Conservation (phyloP, 1,140 invertebrate genomes). For the Pollicipes pollicipes region DNA sequence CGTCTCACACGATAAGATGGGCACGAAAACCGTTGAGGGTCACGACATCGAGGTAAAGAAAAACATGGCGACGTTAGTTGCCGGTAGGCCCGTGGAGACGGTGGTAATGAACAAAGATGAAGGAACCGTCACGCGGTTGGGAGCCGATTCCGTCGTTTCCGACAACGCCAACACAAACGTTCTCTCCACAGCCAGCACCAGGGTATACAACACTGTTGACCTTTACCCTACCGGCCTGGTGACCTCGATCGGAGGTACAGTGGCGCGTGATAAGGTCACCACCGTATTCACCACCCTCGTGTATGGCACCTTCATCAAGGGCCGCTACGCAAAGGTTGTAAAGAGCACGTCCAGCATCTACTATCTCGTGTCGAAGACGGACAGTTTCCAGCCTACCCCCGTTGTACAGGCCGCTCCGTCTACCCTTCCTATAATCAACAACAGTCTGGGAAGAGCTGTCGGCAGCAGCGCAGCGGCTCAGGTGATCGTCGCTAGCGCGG, state of each 20-base stretch:
- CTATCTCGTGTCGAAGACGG: slow-evolving; percentile 15
- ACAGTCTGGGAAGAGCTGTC: not conserved
- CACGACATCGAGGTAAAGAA: not conserved
- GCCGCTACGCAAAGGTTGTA: slow-evolving; percentile 34
- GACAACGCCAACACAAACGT: too few relatives aligned
- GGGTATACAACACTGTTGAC: slow-evolving; percentile 26
- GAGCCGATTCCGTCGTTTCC: too few relatives aligned
- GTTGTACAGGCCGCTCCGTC: slow-evolving; percentile 5
- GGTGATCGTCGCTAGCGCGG: not conserved
- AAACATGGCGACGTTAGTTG: not conserved
- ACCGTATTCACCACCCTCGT: slow-evolving; percentile 33
- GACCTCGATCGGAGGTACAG: slow-evolving; percentile 31
- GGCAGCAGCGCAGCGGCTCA: not conserved
- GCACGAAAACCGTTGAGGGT: not conserved
- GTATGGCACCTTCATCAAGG: slow-evolving; percentile 32
- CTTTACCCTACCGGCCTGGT: slow-evolving; percentile 31
- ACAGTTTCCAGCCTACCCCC: not conserved
- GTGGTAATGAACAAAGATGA: too few relatives aligned
- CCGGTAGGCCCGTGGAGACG: too few relatives aligned
- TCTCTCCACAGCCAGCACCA: slow-evolving; percentile 23
- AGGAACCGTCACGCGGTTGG: too few relatives aligned
- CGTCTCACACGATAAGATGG: not conserved
- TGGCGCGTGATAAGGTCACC: slow-evolving; percentile 28
- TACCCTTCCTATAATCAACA: not conserved
- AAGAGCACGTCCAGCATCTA: slow-evolving; percentile 32